These are phyloP conservation scores for Loriculus beryllinus DNA, from an alignment of 2,797 vertebrate genomes.

Conservation along the genomic window DNA sequence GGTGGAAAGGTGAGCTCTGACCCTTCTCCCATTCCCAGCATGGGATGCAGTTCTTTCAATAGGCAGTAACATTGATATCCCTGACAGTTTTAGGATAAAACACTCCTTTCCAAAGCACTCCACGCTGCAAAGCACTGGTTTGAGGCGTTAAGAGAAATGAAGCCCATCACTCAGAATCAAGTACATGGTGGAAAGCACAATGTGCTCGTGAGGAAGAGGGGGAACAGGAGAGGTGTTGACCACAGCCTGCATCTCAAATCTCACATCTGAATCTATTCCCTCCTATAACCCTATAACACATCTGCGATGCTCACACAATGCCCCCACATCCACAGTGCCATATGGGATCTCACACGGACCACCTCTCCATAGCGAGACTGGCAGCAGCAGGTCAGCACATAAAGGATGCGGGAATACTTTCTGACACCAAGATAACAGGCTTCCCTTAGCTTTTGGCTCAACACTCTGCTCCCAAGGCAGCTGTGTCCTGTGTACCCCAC, in stretches of 20 bases:
- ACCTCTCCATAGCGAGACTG: not conserved
- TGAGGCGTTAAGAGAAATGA: fast-evolving
- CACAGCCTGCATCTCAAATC: not conserved
- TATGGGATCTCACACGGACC: not conserved
- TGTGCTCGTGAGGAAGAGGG: fast-evolving
- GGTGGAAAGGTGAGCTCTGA: not conserved
- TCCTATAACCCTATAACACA: not conserved
- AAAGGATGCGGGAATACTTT: not conserved
- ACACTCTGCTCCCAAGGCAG: fast-evolving
- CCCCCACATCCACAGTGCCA: not conserved
- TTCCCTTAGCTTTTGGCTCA: not conserved
- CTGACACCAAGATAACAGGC: not conserved
- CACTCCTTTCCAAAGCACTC: not conserved
- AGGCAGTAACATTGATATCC: fast-evolving
- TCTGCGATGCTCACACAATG: not conserved
- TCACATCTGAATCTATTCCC: not conserved
- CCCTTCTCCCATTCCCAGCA: not conserved
- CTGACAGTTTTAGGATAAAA: not conserved
- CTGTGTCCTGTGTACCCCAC: fast-evolving
- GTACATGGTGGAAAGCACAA: fast-evolving
- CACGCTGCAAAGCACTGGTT: fast-evolving
- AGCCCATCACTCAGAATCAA: not conserved
- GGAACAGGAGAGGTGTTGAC: fast-evolving
- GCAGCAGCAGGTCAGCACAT: not conserved
- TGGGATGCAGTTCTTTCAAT: not conserved